Evolutionary conservation across 1,140 invertebrate genomes (phyloP), one percentile per base, ranked within the genome.

Genomic region (Phocides pigmalion): DNA sequence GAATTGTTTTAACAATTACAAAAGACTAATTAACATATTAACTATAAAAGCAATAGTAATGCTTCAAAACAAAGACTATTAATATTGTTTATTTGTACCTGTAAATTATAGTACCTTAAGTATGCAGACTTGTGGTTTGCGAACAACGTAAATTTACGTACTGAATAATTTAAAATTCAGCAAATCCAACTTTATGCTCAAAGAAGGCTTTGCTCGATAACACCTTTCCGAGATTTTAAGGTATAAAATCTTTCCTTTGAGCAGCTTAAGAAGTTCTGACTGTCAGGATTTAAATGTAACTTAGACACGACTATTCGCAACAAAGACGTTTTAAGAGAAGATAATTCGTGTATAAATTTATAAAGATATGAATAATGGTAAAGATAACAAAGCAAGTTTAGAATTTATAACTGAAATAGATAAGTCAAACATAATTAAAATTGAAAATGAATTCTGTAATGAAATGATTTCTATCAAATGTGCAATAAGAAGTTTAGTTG

Each of bases 241-340:
- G 46, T 17, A 35, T 32, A 22, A 68, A 70, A 68, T 74, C 63
- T 71, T 64, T 68, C 47, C 67, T 83, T 74, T 71, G 68, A 77
- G 54, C 59, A 41, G 70, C 70, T 76, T 78, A 72, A 69, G 67
- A 73, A 77, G 54, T 76, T 71, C 41, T 49, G 59, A 50, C 62
- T 51, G 59, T 14, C 53, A 42, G 56, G 65, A 64, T 66, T 68
- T 68, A 74, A 77, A 70, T 63, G 62, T 73, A 59, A 68, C 71
- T 79, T 62, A 70, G 68, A 54, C 62, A 72, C 46, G 70, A 72
- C 68, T 62, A 62, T 54, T 51, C 51, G 62, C 17, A 22, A 41
- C 64, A 16, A 14, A 53, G 22, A 53, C 37, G 17, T 15, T 37
- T 16, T 20, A 37, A 37, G 22, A 25, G 12, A 47, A 25, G 20